Conservation (phyloP, 2,797 vertebrate genomes). For the Glyptemys insculpta region DNA sequence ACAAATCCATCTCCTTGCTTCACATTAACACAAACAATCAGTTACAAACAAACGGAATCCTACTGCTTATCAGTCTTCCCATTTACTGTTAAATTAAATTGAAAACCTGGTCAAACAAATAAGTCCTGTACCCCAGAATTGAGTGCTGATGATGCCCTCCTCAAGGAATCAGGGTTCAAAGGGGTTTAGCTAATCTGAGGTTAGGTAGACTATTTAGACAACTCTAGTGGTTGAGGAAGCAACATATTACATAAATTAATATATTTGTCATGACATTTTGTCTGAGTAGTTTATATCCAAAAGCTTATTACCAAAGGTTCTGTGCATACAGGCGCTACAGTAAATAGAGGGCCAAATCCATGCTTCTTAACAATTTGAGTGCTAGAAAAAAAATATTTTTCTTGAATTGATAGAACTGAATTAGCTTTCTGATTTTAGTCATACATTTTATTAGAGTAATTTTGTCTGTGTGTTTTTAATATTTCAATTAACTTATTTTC, state of each 20-base stretch:
- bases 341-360: background rate
- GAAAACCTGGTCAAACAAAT: background rate
- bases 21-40: background rate
- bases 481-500: background rate
- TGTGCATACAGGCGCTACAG: background rate
- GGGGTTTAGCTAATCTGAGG: background rate
- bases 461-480: constrained; percentile 45
- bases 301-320: background rate
- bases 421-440: constrained; percentile 49
- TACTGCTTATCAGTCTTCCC: background rate
- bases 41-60: background rate
- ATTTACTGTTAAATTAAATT: background rate
- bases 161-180: background rate
- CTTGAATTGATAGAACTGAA: background rate
- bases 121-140: background rate
- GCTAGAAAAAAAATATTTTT: background rate
- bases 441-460: constrained; percentile 21
- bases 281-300: background rate
- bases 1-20: background rate
- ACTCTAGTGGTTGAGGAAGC: background rate
- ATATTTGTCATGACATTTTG: background rate
- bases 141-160: background rate
- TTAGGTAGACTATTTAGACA: constrained; percentile 1
- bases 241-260: background rate
- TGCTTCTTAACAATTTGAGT: background rate